These are phyloP conservation scores for Lypha dubia DNA, from an alignment of 2,888 invertebrate species.

Conservation along the genomic window DNA sequence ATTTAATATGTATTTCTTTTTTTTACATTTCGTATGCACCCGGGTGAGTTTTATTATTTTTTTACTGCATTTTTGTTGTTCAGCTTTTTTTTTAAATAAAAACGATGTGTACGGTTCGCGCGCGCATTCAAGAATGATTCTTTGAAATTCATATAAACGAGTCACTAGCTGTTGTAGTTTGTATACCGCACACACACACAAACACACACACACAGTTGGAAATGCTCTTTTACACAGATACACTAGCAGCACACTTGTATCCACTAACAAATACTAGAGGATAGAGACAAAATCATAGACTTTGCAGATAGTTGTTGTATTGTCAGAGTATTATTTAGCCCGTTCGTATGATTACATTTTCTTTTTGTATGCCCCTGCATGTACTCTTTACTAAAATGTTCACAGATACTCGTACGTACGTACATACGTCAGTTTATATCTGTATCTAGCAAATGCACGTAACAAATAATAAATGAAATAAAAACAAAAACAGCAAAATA, in stretches of 20 bases:
- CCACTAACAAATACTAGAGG: slow-evolving; percentile 19
- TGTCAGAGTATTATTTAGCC: slow-evolving; percentile 44
- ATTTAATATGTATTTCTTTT: neutral
- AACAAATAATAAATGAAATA: slow-evolving; percentile 1
- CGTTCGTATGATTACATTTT: slow-evolving; percentile 14
- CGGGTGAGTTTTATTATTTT: slow-evolving; percentile 39
- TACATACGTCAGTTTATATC: neutral
- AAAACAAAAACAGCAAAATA: slow-evolving; percentile 41
- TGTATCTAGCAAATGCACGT: slow-evolving; percentile 32
- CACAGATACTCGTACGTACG: neutral
- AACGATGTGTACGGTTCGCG: slow-evolving; percentile 81
- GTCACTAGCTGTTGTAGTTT: slow-evolving; percentile 56
- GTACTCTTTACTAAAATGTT: slow-evolving; percentile 10
- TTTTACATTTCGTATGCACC: slow-evolving; percentile 50
- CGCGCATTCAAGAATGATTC: slow-evolving; percentile 83
- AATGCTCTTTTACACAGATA: neutral
- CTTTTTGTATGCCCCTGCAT: slow-evolving; percentile 19
- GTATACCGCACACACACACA: slow-evolving; percentile 11
- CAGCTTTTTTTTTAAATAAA: slow-evolving; percentile 17
- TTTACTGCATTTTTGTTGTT: slow-evolving; percentile 26
- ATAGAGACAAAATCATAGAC: slow-evolving; percentile 40
- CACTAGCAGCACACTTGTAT: neutral
- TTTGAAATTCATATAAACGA: slow-evolving; percentile 70
- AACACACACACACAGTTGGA: slow-evolving; percentile 6
- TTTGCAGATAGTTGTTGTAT: slow-evolving; percentile 15